Evolutionary conservation across 2,797 vertebrate genomes (phyloP).

Genomic region (Melanotaenia nigrans): DNA sequence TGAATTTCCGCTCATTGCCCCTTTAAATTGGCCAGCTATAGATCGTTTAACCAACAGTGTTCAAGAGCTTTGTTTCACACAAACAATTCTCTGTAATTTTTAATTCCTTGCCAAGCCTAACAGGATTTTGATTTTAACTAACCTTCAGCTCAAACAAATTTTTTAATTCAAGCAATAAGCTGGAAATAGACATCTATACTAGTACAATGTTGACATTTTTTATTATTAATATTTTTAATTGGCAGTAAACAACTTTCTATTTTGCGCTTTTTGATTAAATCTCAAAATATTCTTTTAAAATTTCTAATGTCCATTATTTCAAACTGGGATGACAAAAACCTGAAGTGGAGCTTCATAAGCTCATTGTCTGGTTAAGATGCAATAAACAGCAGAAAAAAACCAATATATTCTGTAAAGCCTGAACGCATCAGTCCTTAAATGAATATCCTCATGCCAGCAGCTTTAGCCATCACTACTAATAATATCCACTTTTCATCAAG

Average conservation of each 20-base stretch:
- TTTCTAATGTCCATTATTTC: slow-evolving; percentile 54
- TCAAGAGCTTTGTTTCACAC: too few relatives aligned
- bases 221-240: neutral
- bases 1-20: too few relatives aligned
- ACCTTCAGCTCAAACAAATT: slow-evolving; percentile 2
- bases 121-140: slow-evolving; percentile 3
- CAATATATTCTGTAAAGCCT: slow-evolving; percentile 56
- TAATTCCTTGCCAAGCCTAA: neutral
- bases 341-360: slow-evolving; percentile 35
- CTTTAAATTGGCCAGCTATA: too few relatives aligned
- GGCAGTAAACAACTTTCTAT: slow-evolving; percentile 24
- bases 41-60: too few relatives aligned
- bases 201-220: slow-evolving; percentile 2
- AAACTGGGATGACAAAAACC: slow-evolving; percentile 38
- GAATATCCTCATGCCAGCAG: slow-evolving; percentile 74
- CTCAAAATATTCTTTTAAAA: slow-evolving; percentile 47
- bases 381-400: slow-evolving; percentile 43
- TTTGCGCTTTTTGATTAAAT: slow-evolving; percentile 27
- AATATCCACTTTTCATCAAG: slow-evolving; percentile 79
- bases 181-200: neutral
- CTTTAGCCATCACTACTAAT: slow-evolving; percentile 78
- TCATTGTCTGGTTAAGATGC: slow-evolving; percentile 47
- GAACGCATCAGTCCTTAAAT: slow-evolving; percentile 63
- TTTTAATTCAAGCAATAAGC: neutral
- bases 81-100: neutral